Conservation (phyloP, 2,797 vertebrate genomes). For the Mormyrus hasselquistii region DNA sequence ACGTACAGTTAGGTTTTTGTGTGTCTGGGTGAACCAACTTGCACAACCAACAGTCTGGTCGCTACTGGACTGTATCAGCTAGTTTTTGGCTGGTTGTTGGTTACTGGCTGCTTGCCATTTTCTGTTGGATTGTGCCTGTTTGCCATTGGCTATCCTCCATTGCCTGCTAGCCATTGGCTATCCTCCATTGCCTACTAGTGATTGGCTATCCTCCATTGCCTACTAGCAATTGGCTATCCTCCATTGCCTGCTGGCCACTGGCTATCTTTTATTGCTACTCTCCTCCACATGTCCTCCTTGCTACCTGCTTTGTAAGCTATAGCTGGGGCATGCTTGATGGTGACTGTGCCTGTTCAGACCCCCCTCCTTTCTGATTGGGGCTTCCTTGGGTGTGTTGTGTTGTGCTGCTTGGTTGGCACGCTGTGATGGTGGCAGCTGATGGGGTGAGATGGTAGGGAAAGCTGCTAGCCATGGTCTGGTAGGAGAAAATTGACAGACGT, state of each 20-base stretch:
- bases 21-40: neutral
- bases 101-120: neutral
- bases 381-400: neutral
- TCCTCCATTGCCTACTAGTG: too few relatives aligned
- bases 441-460: neutral
- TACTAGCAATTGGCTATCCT: neutral
- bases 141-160: too few relatives aligned
- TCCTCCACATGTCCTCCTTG: neutral
- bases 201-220: neutral
- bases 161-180: neutral
- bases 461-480: neutral
- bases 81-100: neutral
- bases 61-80: neutral
- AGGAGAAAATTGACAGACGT: neutral
- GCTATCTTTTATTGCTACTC: neutral
- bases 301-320: neutral
- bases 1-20: neutral
- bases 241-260: neutral
- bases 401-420: neutral
- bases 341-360: neutral
- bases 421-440: neutral
- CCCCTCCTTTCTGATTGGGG: neutral
- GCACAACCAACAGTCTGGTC: neutral
- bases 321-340: neutral
- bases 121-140: neutral